Evolutionary conservation across 23 tunicate species (phyloP).

Genomic region (Botrylloides violaceus): DNA sequence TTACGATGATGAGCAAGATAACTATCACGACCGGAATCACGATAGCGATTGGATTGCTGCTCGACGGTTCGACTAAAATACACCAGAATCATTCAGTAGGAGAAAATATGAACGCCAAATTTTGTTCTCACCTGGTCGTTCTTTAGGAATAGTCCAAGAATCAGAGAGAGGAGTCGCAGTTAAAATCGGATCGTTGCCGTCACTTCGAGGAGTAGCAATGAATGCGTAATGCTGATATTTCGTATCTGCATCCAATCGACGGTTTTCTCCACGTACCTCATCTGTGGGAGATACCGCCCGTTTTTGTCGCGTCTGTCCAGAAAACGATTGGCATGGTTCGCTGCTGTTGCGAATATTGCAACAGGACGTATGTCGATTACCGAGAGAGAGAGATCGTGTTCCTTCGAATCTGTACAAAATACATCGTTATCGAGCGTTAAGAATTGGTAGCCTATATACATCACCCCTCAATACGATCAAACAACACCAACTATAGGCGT

Average conservation of each 20-base stretch:
- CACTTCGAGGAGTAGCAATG: not conserved
- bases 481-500: no score
- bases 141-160: not conserved
- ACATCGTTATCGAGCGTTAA: no score
- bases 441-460: not conserved
- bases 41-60: not conserved
- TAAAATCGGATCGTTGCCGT: not conserved
- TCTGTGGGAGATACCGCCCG: not conserved
- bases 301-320: not conserved
- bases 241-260: not conserved
- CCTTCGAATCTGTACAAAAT: not conserved
- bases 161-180: not conserved
- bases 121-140: not conserved
- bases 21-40: not conserved
- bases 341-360: not conserved
- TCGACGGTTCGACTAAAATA: not conserved
- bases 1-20: not conserved
- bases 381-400: not conserved
- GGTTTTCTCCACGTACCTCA: not conserved
- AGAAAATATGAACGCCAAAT: no score
- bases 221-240: not conserved
- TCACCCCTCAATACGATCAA: not conserved
- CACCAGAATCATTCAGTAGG: not conserved
- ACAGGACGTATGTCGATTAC: not conserved
- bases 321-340: not conserved